Evolutionary conservation across 1,140 invertebrate genomes (phyloP).

Genomic region (Brachystomella parvula): DNA sequence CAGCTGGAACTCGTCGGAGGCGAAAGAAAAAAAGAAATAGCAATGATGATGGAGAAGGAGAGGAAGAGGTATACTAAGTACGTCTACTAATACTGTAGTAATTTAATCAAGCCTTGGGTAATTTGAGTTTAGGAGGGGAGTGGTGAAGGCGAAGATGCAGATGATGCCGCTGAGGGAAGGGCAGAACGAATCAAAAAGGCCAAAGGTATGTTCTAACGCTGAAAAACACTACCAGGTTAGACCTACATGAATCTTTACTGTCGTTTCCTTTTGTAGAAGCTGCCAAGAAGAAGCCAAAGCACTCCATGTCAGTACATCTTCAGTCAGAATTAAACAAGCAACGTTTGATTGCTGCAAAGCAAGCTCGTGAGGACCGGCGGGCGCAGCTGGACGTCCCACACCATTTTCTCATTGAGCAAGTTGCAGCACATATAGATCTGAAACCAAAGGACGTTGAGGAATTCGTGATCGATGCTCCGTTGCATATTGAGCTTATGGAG

Average conservation of each 20-base stretch:
- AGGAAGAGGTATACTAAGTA: background rate
- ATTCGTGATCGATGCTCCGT: slow-evolving; percentile 54
- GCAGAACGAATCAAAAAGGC: background rate
- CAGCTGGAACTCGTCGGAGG: background rate
- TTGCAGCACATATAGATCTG: slow-evolving; percentile 49
- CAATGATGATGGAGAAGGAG: slow-evolving; percentile 4
- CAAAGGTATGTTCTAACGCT: background rate
- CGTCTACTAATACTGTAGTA: background rate
- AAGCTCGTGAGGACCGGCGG: slow-evolving; percentile 46
- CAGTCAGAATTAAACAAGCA: slow-evolving; percentile 30
- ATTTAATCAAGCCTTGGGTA: background rate
- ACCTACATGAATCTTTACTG: background rate
- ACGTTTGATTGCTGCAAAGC: slow-evolving; percentile 46
- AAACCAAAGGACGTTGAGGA: slow-evolving; percentile 53
- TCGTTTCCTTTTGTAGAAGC: background rate
- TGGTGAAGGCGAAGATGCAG: slow-evolving; percentile 1
- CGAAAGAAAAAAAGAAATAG: background rate
- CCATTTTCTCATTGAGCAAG: slow-evolving; percentile 54
- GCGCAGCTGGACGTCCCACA: slow-evolving; percentile 44
- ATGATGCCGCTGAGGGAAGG: no score
- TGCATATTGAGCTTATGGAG: slow-evolving; percentile 52
- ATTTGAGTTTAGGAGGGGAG: background rate
- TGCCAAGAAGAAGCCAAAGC: slow-evolving; percentile 14
- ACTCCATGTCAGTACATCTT: slow-evolving; percentile 18
- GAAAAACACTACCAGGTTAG: background rate